Conservation (phyloP, 1,140 invertebrate genomes). For the Arion vulgaris region DNA sequence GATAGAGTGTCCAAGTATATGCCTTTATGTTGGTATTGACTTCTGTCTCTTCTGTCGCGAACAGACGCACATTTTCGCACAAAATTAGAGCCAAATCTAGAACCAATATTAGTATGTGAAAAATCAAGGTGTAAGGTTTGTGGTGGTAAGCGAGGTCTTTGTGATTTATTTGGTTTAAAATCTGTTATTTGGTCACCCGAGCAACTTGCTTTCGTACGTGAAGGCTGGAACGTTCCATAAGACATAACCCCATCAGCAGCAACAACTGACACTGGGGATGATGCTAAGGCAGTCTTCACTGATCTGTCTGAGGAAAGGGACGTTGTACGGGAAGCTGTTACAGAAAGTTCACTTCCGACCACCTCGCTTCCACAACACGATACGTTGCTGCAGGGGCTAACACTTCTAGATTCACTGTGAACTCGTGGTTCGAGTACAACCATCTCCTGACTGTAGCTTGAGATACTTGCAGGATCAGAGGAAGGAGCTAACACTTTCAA, state of each 20-base stretch:
- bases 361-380: conserved; percentile 30
- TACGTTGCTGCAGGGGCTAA: conserved; percentile 20
- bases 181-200: background rate
- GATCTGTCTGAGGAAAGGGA: conserved; percentile 31
- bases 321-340: background rate
- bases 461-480: background rate
- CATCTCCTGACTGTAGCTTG: conserved; percentile 30
- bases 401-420: conserved; percentile 14
- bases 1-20: background rate
- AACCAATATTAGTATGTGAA: background rate
- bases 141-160: background rate
- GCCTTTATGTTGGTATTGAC: background rate
- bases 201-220: background rate
- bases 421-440: conserved; percentile 1
- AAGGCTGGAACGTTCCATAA: background rate
- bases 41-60: background rate
- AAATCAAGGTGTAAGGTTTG: background rate
- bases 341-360: conserved; percentile 13
- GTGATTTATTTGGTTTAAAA: background rate
- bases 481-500: background rate
- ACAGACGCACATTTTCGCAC: background rate
- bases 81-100: background rate
- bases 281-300: background rate
- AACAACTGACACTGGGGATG: background rate
- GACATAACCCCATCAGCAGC: background rate